Conservation (phyloP, 2,888 invertebrate genomes). For the Sarcophaga carnaria region DNA sequence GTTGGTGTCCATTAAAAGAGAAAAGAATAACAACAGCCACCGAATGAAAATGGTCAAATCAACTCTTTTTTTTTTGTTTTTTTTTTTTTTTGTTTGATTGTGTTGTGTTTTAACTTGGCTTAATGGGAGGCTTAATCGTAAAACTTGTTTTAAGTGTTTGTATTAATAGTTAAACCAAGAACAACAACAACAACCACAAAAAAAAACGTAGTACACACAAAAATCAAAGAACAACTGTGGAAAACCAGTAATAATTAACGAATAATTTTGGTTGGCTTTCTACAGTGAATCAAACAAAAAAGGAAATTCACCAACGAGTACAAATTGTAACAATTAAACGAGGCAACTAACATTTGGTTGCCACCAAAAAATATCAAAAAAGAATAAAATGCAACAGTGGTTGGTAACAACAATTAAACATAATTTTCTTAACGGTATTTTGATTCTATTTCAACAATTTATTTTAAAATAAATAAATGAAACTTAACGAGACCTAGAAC, state of each 20-base stretch:
- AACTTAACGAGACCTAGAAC: no score
- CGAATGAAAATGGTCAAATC: conserved; percentile 51
- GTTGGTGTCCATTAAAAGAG: background rate
- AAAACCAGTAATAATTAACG: background rate
- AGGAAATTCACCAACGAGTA: background rate
- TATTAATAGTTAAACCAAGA: no score
- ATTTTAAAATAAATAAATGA: background rate
- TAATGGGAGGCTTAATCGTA: conserved; percentile 41
- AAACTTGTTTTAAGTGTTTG: conserved; percentile 43
- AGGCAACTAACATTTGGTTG: background rate
- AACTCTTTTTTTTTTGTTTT: conserved; percentile 58
- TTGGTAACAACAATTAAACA: background rate
- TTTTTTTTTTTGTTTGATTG: conserved; percentile 29
- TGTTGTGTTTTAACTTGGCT: conserved; percentile 33
- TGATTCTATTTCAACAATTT: no score
- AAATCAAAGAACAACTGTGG: background rate
- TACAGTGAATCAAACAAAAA: background rate
- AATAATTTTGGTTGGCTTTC: background rate
- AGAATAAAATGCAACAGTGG: background rate
- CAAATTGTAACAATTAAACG: background rate
- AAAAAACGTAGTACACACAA: background rate
- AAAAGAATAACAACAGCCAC: background rate
- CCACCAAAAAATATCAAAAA: background rate
- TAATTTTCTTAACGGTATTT: background rate
- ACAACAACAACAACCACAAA: background rate